A percentile compares a stretch with the other conserved stretches of the same genome.
Conservation (phyloP, 2,888 invertebrate genomes). For the Mystacides longicornis region DNA sequence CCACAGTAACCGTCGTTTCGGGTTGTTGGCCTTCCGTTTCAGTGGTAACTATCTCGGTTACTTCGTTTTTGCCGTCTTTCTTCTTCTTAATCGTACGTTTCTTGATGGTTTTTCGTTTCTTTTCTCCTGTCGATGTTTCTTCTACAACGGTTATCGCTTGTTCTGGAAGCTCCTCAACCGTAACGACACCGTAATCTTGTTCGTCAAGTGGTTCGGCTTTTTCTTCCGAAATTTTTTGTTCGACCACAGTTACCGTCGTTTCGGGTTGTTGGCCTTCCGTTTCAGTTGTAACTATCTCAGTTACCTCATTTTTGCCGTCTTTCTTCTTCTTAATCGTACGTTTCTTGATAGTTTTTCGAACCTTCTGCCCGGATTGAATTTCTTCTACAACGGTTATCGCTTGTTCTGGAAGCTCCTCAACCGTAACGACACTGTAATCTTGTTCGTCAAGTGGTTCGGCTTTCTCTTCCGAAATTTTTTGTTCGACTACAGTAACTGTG, state of each 20-base stretch:
- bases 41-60: conserved; percentile 26
- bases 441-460: neutral
- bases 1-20: neutral
- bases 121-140: neutral
- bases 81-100: conserved; percentile 31
- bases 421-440: neutral
- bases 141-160: conserved; percentile 20
- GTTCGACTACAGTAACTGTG: conserved; percentile 28
- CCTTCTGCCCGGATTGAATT: conserved; percentile 30
- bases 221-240: too few relatives aligned
- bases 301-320: conserved; percentile 30
- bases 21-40: neutral
- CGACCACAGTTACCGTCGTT: conserved; percentile 20
- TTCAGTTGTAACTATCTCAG: conserved; percentile 33
- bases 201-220: conserved; percentile 18
- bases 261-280: conserved; percentile 23
- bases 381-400: conserved; percentile 23
- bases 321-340: conserved; percentile 30
- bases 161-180: neutral
- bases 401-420: conserved; percentile 28
- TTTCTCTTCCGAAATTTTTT: too few relatives aligned
- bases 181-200: neutral
- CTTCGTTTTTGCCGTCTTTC: conserved; percentile 30
- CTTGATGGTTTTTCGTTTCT: conserved; percentile 27
- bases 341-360: conserved; percentile 30